Evolutionary conservation across 2,888 invertebrate species (phyloP), one percentile per base, ranked within the genome.

Genomic region (Acanthacorydalis orientalis): DNA sequence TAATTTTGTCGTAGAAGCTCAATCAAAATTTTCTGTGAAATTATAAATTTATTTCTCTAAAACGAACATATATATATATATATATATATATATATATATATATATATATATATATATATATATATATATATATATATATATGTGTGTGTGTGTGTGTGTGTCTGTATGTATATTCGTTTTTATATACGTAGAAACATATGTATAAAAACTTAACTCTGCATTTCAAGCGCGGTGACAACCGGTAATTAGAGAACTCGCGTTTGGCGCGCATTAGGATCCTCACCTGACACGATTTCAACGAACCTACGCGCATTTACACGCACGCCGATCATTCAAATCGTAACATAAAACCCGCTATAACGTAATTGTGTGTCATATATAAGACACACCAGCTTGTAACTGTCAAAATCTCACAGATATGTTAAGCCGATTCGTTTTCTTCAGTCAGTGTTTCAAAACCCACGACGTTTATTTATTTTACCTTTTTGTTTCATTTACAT

Each of bases 191-290:
- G 3, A n/a, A n/a, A 37, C 12, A 37, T 37, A 37, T 37, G 12
- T 37, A 37, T 23, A 23, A 23, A 23, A 23, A 23, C 23, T 6
- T 51, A 53, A 56, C 56, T 55, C 57, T 53, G 55, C 57, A 55
- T 57, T 55, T 59, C 57, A 57, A 57, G 57, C 59, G 58, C 59
- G 58, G 59, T 62, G 62, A 62, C 62, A 62, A 61, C 60, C 61
- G 50, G 61, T 59, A 62, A 62, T 62, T 62, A 62, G 43, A 34
- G 48, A 33, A 12, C 48, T 15, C 57, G 55, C 53, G 51, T 51
- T 54, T 58, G 56, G 39, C 39, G 39, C 57, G 57, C 58, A 59
- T 58, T 59, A 57, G 57, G 54, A 53, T 53, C 54, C 52, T 46
- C 48, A 52, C 54, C 49, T 54, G 53, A 53, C 58, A 54, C 52